Base-by-base conservation (phyloP, 2,888 invertebrate genomes). In the Drosophila kuntzei region DNA sequence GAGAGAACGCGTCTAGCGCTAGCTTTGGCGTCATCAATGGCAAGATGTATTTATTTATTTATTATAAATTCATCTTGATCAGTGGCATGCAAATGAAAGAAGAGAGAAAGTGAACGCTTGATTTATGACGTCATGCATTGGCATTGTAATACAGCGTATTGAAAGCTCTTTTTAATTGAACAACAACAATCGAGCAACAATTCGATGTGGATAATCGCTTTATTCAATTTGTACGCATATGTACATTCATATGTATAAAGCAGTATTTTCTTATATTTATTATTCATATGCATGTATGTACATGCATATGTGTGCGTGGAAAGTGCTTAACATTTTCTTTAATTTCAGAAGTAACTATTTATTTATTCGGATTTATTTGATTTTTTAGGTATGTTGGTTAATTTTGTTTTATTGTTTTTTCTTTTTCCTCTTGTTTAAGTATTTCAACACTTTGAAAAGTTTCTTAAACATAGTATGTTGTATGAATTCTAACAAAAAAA, bases 171-270 rank as follows among this genome's bases (percentile, higher is more conserved):
- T 36, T 16, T 36, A 46, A 46, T 25, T 34, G n/a, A 25, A 25
- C 6, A 25, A 46, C 12, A 36, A 18, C 46, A 25, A 25, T 29
- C 14, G 43, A 36, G 32, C 29, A 51, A 43, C 11, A 16, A 14
- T 44, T 62, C 53, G 50, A 32, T 71, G 43, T 50, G 51, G 44
- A 57, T 66, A 39, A 66, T 55, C 46, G 37, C 22, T 75, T 75
- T 67, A 75, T 66, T 78, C 39, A 44, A 61, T 65, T 61, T 65
- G 57, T 77, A 77, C 78, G 72, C 78, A 66, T 46, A 32, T n/a
- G 32, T 32, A 32, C 6, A 6, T 32, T n/a, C 6, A 6, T 34
- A 34, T 34, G 34, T 34, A 55, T 62, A 65, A 57, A 65, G 61
- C 62, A 59, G 43, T 75, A 66, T 47, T 62, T 43, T 25, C 37